Evolutionary conservation across 2,797 vertebrate genomes (phyloP).

Genomic region (Centroberyx gerrardi): DNA sequence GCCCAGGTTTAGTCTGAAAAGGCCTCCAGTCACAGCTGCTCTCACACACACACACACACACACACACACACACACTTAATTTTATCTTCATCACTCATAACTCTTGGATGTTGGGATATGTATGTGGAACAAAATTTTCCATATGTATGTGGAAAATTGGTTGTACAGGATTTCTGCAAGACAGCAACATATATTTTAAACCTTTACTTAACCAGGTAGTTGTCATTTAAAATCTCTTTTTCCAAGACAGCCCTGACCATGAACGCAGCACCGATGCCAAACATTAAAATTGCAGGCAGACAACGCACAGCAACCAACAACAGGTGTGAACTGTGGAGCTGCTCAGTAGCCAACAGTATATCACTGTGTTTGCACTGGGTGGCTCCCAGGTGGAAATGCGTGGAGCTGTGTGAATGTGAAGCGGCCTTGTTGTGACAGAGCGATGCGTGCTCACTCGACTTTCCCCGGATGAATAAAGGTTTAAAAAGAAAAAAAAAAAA

Average conservation of each 20-base stretch:
- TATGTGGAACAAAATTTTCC: no score
- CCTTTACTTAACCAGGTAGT: no score
- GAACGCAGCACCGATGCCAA: neutral
- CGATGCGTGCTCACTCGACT: neutral
- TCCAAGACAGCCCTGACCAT: neutral
- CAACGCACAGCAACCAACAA: neutral
- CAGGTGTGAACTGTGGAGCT: no score
- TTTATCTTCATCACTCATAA: conserved; percentile 6
- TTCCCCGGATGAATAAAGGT: neutral
- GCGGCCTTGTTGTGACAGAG: neutral
- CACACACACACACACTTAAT: conserved; percentile 1
- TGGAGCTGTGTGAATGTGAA: no score
- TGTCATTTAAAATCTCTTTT: neutral
- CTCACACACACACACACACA: conserved; percentile 3
- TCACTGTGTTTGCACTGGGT: no score
- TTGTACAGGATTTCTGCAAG: no score
- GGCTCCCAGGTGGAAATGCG: no score
- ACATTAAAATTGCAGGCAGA: no score
- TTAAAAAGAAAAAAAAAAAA: neutral
- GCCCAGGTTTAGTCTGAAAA: conserved; percentile 93
- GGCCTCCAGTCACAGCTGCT: conserved; percentile 90
- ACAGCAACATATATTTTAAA: no score
- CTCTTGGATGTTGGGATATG: no score
- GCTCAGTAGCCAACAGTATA: no score
- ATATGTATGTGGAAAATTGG: no score